Conservation (phyloP, 2,113 vertebrate species). For the Galemys pyrenaicus region DNA sequence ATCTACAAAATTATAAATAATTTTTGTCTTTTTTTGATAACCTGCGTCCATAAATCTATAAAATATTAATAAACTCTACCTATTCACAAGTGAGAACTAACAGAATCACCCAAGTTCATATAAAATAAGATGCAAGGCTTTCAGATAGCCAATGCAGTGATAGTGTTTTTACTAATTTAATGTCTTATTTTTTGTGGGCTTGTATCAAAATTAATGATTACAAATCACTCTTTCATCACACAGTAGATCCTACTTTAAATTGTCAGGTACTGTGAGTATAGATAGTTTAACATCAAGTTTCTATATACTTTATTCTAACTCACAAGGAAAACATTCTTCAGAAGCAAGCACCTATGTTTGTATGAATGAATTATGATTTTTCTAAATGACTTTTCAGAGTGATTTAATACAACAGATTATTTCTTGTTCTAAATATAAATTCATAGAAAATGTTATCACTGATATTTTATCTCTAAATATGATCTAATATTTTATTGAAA, state of each 20-base stretch:
- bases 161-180: not conserved
- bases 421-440: not conserved
- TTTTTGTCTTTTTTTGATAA: not conserved
- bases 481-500: not conserved
- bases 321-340: not conserved
- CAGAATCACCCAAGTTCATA: not conserved
- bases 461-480: not conserved
- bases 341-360: not conserved
- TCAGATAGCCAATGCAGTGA: not conserved
- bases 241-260: not conserved
- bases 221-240: not conserved
- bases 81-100: not conserved
- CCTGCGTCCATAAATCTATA: not conserved
- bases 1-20: not conserved
- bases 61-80: not conserved
- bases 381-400: not conserved
- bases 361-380: not conserved
- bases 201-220: not conserved
- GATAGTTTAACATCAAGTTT: not conserved
- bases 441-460: not conserved
- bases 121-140: not conserved
- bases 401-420: not conserved
- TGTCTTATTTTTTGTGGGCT: not conserved
- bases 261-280: not conserved
- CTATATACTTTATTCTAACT: not conserved